Conservation (phyloP, 2,888 invertebrate genomes). For the Toxonevra muliebris region DNA sequence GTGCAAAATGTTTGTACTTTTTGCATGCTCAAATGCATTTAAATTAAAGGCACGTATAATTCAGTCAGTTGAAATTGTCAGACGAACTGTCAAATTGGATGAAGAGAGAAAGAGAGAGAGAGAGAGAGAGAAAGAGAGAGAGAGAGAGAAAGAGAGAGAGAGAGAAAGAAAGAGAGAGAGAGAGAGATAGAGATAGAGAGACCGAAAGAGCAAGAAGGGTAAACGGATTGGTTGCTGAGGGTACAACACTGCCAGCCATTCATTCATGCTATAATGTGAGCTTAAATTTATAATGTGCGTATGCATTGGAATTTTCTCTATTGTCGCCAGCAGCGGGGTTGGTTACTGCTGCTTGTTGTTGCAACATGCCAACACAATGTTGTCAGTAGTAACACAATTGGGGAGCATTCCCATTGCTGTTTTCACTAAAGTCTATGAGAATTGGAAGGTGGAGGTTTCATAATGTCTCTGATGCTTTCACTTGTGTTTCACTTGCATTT, state of each 20-base stretch:
- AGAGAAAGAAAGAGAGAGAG: too few species aligned
- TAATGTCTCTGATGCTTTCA: conserved; percentile 34
- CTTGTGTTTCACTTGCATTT: conserved; percentile 36
- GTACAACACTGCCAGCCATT: not conserved
- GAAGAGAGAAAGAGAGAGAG: not conserved
- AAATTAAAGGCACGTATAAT: conserved; percentile 49
- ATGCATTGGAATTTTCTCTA: conserved; percentile 49
- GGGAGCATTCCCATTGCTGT: conserved; percentile 11
- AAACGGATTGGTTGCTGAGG: not conserved
- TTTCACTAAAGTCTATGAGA: conserved; percentile 32
- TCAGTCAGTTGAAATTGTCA: conserved; percentile 25
- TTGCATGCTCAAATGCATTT: conserved; percentile 45
- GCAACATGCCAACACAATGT: conserved; percentile 18
- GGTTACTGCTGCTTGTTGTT: not conserved
- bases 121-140: too few species aligned
- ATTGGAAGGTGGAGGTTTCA: conserved; percentile 35
- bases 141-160: too few species aligned
- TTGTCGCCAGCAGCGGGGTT: conserved; percentile 22
- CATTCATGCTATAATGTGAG: conserved; percentile 26
- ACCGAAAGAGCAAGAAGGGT: too few species aligned
- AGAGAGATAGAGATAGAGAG: too few species aligned
- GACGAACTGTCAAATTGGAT: not conserved
- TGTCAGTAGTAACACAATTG: conserved; percentile 14
- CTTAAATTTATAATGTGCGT: conserved; percentile 37
- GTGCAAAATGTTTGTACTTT: conserved; percentile 3